Evolutionary conservation across 2,888 invertebrate species (phyloP), one percentile per base, ranked within the genome.

Genomic region (Crepidodera aurea): DNA sequence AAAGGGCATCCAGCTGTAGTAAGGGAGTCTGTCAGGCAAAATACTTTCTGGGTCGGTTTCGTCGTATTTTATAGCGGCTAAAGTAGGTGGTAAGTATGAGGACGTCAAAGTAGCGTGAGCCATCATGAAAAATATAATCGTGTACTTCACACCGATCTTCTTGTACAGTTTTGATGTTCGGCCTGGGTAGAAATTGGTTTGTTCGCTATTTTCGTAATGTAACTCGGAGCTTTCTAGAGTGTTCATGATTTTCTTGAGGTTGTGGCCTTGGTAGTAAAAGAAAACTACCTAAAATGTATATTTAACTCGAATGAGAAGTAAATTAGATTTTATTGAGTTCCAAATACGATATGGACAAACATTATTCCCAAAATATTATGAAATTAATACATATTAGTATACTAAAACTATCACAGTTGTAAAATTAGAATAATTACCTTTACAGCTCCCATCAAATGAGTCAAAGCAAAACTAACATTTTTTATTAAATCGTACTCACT

Each of bases 1-100:
- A 64, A 78, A 79, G 0, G 80, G 80, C 69, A 79, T 78, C 78
- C 77, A 78, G 60, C 75, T 74, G 42, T 73, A 75, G 62, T 76
- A 78, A 0, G 78, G 78, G 29, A 78, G 62, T 39, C 57, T 66
- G 18, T 69, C 65, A 1, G 67, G 66, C 39, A 74, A 66, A 2
- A 54, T 51, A 22, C 37, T 54, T 29, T 63, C 65, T 10, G 62
- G 39, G 44, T 68, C 65, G 15, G 18, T 56, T 42, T 60, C 60
- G 15, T 66, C 58, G 29, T 48, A 66, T 29, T 53, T 58, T 10
- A 67, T 8, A 2, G 73, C 69, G 7, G 72, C 69, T 8, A 76
- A 46, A 0, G 72, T 56, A 1, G 75, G 71, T 19, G 77, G 77
- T 8, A 77, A 39, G 60, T 77, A 78, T 3, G 77, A 75, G 7